Conservation (phyloP, 2,888 invertebrate species). For the Latrodectus elegans region DNA sequence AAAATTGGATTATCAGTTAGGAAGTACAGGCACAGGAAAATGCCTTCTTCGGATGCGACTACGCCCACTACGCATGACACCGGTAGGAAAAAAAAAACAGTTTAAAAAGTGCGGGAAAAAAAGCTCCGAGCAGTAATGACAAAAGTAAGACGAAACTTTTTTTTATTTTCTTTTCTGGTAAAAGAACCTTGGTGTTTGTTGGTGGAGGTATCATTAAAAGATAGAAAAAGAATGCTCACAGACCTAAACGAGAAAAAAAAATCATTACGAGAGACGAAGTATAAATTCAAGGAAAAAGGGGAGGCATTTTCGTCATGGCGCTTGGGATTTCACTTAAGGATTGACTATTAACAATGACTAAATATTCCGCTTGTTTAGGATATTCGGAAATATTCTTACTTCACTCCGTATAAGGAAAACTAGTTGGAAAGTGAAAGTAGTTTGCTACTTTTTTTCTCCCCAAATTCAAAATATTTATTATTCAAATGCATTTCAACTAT, state of each 20-base stretch:
- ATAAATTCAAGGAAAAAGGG: slow-evolving; percentile 1
- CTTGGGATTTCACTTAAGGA: not conserved
- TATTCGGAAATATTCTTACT: too few species aligned
- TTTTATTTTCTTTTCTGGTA: not conserved
- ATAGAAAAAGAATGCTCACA: slow-evolving; percentile 2
- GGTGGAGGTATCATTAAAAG: slow-evolving; percentile 30
- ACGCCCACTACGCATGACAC: not conserved
- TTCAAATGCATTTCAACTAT: too few species aligned
- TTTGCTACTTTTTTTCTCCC: too few species aligned
- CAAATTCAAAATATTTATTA: too few species aligned
- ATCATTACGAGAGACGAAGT: not conserved
- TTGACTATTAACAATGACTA: not conserved
- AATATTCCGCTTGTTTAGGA: not conserved
- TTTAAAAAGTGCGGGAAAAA: slow-evolving; percentile 3
- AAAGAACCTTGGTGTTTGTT: slow-evolving; percentile 19
- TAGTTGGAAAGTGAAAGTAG: too few species aligned
- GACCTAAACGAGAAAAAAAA: not conserved
- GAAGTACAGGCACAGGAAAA: not conserved
- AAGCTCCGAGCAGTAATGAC: slow-evolving; percentile 14
- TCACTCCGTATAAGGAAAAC: too few species aligned
- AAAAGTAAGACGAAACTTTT: slow-evolving; percentile 18
- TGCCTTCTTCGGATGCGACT: not conserved
- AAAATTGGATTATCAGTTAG: slow-evolving; percentile 26
- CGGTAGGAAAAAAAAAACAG: not conserved
- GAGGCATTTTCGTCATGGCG: not conserved